Evolutionary conservation across 2,888 invertebrate species (phyloP).

Genomic region (Ophion slaviceki): DNA sequence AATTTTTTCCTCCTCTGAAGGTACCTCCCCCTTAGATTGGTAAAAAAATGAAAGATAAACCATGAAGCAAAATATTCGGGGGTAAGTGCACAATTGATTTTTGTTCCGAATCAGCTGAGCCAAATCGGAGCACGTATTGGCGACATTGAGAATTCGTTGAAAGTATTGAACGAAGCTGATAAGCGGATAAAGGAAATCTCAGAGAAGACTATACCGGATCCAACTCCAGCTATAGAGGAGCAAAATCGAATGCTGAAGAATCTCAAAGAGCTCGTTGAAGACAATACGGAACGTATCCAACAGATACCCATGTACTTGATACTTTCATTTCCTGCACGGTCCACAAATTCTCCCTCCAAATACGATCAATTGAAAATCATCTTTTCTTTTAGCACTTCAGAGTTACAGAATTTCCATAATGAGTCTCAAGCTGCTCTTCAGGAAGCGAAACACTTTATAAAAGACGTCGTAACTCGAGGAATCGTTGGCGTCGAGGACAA

Average conservation of each 20-base stretch:
- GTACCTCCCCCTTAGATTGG: not conserved
- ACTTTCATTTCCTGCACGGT: conserved; percentile 71
- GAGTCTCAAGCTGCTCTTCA: conserved; percentile 86
- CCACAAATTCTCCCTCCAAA: not conserved
- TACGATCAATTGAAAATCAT: not conserved
- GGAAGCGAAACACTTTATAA: conserved; percentile 84
- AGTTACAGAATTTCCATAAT: conserved; percentile 86
- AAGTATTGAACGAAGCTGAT: conserved; percentile 70
- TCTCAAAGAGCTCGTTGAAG: conserved; percentile 76
- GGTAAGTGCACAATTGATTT: not conserved
- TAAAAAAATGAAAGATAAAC: not conserved
- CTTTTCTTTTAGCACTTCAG: conserved; percentile 76
- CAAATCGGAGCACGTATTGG: conserved; percentile 71
- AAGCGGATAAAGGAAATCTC: conserved; percentile 67
- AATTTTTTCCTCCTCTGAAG: too few relatives aligned
- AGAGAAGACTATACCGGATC: conserved; percentile 60
- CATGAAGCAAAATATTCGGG: not conserved
- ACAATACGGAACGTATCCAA: conserved; percentile 73
- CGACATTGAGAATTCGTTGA: conserved; percentile 72
- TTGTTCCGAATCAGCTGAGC: conserved; percentile 69
- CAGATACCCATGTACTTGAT: conserved; percentile 76
- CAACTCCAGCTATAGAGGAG: conserved; percentile 70
- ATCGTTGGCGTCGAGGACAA: conserved; percentile 85
- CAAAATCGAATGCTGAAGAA: conserved; percentile 73
- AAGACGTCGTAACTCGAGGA: conserved; percentile 80